Evolutionary conservation across 2,797 vertebrate species (phyloP).

Genomic region (Dendrocincla fuliginosa): DNA sequence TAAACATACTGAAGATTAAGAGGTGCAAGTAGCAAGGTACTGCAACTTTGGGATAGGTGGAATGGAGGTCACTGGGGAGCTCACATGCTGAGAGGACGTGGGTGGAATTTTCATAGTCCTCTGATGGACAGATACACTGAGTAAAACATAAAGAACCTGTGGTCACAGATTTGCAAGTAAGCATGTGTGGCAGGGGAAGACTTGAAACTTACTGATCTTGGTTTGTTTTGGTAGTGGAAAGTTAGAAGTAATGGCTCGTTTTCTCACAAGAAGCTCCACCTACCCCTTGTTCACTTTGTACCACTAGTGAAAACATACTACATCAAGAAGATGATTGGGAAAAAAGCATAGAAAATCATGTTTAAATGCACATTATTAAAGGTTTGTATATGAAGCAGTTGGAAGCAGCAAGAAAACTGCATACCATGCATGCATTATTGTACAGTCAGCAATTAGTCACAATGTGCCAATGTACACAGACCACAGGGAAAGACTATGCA

Average conservation of each 20-base stretch:
- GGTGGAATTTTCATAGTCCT: slow-evolving; percentile 21
- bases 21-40: neutral
- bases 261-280: slow-evolving; percentile 17
- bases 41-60: neutral
- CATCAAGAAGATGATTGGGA: neutral
- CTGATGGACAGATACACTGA: slow-evolving; percentile 7
- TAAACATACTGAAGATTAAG: neutral
- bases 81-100: neutral
- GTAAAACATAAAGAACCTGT: slow-evolving; percentile 30
- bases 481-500: neutral
- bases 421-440: neutral
- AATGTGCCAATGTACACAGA: neutral
- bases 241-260: slow-evolving; percentile 1
- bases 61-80: neutral
- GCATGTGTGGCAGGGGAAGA: neutral
- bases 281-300: neutral
- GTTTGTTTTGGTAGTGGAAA: slow-evolving; percentile 52
- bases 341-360: neutral
- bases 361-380: neutral
- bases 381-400: neutral
- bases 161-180: slow-evolving; percentile 21
- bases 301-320: neutral
- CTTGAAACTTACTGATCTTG: slow-evolving; percentile 27
- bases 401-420: neutral
- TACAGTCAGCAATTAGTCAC: neutral